Percentiles rank a stretch among this genome's conserved stretches.
phyloP scores from a whole-genome alignment of 1,140 invertebrate genomes.

The Oppia nitens region DNA sequence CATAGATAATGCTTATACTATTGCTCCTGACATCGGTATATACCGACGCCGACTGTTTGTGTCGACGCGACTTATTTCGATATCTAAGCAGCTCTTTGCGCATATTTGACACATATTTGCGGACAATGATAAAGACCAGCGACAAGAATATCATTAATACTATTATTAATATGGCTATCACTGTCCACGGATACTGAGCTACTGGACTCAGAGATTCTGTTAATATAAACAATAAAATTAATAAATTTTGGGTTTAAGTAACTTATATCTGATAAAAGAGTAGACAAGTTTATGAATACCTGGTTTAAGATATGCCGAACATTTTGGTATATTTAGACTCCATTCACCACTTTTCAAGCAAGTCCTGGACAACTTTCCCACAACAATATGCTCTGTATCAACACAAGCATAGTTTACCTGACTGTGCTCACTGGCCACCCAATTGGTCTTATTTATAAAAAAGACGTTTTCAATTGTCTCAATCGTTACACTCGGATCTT shows the following conservation, averaged over 20 bases:
- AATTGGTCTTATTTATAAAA: conserved; percentile 4
- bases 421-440: conserved; percentile 3
- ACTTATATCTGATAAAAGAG: background rate
- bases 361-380: background rate
- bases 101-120: background rate
- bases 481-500: background rate
- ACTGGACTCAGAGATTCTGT: background rate
- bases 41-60: background rate
- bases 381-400: conserved; percentile 5
- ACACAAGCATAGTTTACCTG: conserved; percentile 7
- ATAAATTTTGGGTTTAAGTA: background rate
- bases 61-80: background rate
- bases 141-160: background rate
- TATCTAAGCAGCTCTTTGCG: background rate
- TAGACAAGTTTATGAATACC: background rate
- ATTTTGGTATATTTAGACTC: conserved; percentile 6
- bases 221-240: background rate
- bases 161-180: background rate
- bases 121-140: background rate
- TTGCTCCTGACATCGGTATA: background rate
- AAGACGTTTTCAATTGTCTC: conserved; percentile 11
- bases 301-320: background rate
- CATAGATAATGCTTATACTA: background rate
- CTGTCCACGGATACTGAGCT: background rate
- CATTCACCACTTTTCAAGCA: conserved; percentile 1